A percentile compares a stretch with the other conserved stretches of the same genome.
Evolutionary conservation across 2,113 vertebrate genomes (phyloP).

Genomic region (Coracopsis vasa): DNA sequence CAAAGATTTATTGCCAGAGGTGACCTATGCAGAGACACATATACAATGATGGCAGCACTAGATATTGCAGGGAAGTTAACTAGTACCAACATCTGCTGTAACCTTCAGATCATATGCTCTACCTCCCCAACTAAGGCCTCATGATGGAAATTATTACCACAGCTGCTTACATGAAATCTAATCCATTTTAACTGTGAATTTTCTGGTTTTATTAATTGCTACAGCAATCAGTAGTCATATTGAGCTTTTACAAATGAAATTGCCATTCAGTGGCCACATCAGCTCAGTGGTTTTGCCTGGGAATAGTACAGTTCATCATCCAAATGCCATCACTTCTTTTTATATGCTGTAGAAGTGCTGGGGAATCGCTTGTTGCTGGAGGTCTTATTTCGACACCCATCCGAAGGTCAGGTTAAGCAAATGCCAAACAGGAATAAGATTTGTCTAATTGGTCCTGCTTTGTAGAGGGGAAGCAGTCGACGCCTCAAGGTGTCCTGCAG

Average conservation of each 20-base stretch:
- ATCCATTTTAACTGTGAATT: background rate
- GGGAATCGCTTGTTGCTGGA: background rate
- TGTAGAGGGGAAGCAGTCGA: background rate
- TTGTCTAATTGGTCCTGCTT: slow-evolving; percentile 8
- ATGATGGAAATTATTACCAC: background rate
- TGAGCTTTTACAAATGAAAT: background rate
- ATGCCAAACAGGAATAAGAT: background rate
- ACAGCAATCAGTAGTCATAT: background rate
- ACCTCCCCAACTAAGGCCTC: background rate
- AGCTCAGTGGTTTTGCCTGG: background rate
- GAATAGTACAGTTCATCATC: background rate
- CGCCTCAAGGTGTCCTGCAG: slow-evolving; percentile 28
- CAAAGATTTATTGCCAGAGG: background rate
- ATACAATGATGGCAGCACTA: background rate
- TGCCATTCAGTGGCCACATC: background rate
- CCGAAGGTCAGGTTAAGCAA: slow-evolving; percentile 39
- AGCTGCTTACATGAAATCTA: background rate
- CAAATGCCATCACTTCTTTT: background rate
- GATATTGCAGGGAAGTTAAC: background rate
- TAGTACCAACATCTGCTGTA: background rate
- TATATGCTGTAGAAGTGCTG: background rate
- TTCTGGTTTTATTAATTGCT: background rate
- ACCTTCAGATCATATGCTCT: background rate
- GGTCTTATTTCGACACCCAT: slow-evolving; percentile 18
- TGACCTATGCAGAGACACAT: background rate